phyloP scores from a whole-genome alignment of 2,113 vertebrate species.

The Platanista minor region DNA sequence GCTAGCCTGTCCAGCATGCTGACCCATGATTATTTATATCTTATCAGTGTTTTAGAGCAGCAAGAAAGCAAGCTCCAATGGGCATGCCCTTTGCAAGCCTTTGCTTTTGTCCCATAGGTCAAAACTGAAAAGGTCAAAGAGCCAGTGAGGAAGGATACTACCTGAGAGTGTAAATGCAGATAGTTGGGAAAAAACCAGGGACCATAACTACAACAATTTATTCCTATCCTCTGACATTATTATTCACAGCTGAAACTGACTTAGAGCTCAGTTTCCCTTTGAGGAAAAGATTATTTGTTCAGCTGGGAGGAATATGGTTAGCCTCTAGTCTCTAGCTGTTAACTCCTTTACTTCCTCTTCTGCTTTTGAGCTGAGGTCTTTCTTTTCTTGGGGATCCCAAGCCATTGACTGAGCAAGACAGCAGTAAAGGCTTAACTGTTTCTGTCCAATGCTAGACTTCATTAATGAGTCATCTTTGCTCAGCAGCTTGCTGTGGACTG shows the following conservation, averaged over 20 bases:
- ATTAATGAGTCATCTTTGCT: background rate
- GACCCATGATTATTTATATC: background rate
- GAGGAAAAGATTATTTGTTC: background rate
- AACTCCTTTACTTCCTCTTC: background rate
- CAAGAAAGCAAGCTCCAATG: background rate
- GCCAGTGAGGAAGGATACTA: background rate
- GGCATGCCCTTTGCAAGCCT: background rate
- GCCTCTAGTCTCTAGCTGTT: background rate
- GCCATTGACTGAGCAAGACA: background rate
- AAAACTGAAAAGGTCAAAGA: background rate
- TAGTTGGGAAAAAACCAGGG: background rate
- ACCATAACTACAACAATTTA: background rate
- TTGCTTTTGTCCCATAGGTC: background rate
- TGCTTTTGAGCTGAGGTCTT: background rate
- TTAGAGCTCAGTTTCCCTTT: background rate
- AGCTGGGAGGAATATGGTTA: background rate
- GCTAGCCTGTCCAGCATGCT: background rate
- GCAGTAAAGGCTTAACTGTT: background rate
- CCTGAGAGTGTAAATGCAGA: background rate
- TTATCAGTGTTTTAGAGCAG: background rate
- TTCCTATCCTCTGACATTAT: background rate
- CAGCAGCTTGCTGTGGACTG: background rate
- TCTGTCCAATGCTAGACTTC: background rate
- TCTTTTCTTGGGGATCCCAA: background rate
- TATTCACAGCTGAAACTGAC: background rate